Conservation (phyloP, 2,113 vertebrate species). For the Gasterosteus aculeatus region DNA sequence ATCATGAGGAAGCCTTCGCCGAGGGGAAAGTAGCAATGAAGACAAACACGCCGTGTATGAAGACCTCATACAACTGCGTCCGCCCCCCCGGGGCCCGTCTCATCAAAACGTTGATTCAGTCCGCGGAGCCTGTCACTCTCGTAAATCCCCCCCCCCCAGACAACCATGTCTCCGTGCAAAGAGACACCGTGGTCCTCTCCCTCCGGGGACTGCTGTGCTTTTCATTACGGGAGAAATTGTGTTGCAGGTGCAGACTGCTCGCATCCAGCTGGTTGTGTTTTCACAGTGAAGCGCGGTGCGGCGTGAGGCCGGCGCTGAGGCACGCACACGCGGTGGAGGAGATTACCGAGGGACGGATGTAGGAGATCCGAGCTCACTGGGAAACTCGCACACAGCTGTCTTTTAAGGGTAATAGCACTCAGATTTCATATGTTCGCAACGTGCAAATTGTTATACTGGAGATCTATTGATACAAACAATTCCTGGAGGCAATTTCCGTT, state of each 20-base stretch:
- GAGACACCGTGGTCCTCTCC: conserved; percentile 39
- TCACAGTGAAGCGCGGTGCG: conserved; percentile 38
- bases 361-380: conserved; percentile 8
- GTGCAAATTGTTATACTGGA: neutral
- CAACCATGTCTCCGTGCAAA: conserved; percentile 35
- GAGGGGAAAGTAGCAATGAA: conserved; percentile 11
- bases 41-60: conserved; percentile 37
- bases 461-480: conserved; percentile 23
- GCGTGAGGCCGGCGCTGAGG: neutral
- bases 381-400: conserved; percentile 43
- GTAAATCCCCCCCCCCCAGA: conserved; percentile 53
- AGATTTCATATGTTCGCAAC: conserved; percentile 30
- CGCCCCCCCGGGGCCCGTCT: conserved; percentile 29
- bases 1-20: conserved; percentile 9
- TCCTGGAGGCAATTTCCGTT: conserved; percentile 12
- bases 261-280: conserved; percentile 66
- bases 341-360: conserved; percentile 22
- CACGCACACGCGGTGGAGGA: conserved; percentile 8
- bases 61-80: conserved; percentile 16
- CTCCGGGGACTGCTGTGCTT: conserved; percentile 51
- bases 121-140: conserved; percentile 35
- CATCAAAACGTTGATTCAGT: conserved; percentile 50
- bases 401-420: neutral
- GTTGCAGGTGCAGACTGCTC: conserved; percentile 70
- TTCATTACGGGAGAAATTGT: conserved; percentile 66